Evolutionary conservation across 2,888 invertebrate genomes (phyloP), one percentile per base, ranked within the genome.

Genomic region (Rhagonycha lutea): DNA sequence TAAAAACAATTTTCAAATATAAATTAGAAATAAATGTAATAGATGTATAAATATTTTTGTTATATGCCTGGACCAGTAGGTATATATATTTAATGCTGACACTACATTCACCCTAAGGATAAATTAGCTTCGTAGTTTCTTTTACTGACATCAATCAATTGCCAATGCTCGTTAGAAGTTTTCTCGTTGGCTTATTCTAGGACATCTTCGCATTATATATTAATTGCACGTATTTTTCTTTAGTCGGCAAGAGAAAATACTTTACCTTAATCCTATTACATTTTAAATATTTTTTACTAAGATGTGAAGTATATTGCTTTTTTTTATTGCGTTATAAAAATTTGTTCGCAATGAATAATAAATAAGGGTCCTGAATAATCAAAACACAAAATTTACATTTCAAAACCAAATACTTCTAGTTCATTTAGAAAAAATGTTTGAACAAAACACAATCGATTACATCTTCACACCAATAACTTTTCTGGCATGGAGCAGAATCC

Each of bases 61-160:
- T 65, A n/a, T 65, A 65, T 26, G 24, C 63, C 26, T 12, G 18
- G 26, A 65, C 63, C 24, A 14, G 24, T 26, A 24, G n/a, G 63
- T 65, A 65, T 65, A 65, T 65, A 65, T 65, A 65, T 65, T 65
- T 65, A 65, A 65, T 65, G 63, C 63, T 65, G 63, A 65, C 63
- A 65, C 63, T 65, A 65, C 24, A 26, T 65, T 65, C 63, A 65
- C 63, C 63, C 63, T 65, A 65, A 65, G 63, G 63, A 65, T 65
- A 65, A 65, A 65, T 65, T 65, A 65, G 63, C 63, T 65, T 65
- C 24, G 63, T 65, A 65, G 63, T 65, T 65, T 65, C 63, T 65
- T 65, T 65, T 65, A 65, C 63, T 65, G 26, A 65, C 63, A 65
- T 65, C 63, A 65, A 65, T 65, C 63, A 65, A 65, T 65, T 65